Evolutionary conservation across 1,140 invertebrate species (phyloP), one percentile per base, ranked within the genome.

Genomic region (Drosophila bocqueti): DNA sequence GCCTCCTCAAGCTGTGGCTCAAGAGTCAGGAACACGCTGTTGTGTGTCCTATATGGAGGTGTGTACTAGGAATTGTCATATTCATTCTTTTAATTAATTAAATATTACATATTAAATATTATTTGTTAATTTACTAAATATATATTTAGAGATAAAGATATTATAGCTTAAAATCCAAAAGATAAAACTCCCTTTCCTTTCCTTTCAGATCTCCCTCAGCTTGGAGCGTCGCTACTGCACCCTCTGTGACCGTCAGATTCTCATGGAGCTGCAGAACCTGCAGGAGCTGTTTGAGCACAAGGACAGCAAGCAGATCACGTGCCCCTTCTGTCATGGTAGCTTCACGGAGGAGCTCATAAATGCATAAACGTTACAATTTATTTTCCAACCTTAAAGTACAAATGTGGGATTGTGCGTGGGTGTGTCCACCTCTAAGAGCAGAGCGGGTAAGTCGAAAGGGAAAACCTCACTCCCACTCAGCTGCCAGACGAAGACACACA

Each of bases 361-460:
- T 77, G 59, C 67, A 66, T 85, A 78, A 77, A 85, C 82, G n/a
- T 82, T 21, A 34, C 9, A 86, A 77, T 78, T 81, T 75, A 65
- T 74, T 80, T 42, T 64, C 46, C 79, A 68, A 38, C 55, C 46
- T 73, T 31, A 60, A 67, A 45, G 18, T 50, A 36, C 36, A 31
- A 64, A 43, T 24, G 40, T 24, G 34, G 34, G 18, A 57, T 34
- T 24, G 40, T 61, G 57, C 54, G 50, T 26, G 73, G 24, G 24
- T 24, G 50, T 73, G 46, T 63, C 75, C 36, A 58, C 49, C 59
- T 54, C 57, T 62, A 42, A 40, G 10, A 68, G 46, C 45, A 0
- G 18, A 40, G 34, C 16, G 34, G 38, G 21, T 13, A 31, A 26
- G 7, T 36, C 63, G 21, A 43, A 24, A 10, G n/a, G 8, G 7